These are phyloP conservation scores for Bradypus variegatus DNA, from an alignment of 2,797 vertebrate genomes.

Conservation along the genomic window DNA sequence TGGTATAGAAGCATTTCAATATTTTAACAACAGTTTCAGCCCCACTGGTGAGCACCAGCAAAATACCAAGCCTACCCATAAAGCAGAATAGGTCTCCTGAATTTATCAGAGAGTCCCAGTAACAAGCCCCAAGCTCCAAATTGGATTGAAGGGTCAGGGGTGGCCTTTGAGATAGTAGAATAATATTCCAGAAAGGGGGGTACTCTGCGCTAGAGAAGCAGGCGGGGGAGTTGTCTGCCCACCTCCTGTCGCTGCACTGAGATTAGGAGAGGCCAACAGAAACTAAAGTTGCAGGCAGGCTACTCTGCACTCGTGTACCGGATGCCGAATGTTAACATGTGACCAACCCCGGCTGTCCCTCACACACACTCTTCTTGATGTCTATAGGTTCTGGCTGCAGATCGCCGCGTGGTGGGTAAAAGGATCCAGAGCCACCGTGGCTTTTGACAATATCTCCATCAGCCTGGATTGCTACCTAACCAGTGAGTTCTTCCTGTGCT, in stretches of 20 bases:
- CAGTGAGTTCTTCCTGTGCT: conserved; percentile 81
- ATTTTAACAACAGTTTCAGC: neutral
- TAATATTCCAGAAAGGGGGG: neutral
- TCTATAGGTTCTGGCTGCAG: conserved; percentile 92
- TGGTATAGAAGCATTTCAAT: neutral
- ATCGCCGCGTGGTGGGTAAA: conserved; percentile 84
- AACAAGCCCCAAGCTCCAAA: neutral
- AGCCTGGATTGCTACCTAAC: conserved; percentile 96
- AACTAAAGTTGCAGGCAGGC: accelerated
- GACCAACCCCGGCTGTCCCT: neutral
- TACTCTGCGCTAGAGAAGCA: neutral
- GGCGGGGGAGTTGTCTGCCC: too few species aligned
- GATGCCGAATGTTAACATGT: neutral
- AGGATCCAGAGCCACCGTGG: conserved; percentile 82
- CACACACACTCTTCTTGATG: conserved; percentile 33
- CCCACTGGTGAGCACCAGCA: neutral
- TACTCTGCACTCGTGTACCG: accelerated
- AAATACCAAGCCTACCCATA: neutral
- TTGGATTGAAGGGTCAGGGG: neutral
- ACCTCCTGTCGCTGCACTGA: neutral
- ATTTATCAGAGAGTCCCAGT: neutral
- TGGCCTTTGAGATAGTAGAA: neutral
- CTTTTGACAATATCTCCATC: conserved; percentile 93
- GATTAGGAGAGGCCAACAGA: neutral
- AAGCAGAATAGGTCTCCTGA: neutral